Percentiles rank a stretch among this genome's conserved stretches.
These are phyloP conservation scores for Caenorhabditis tropicalis DNA, from an alignment of 1,140 invertebrate genomes.

Conservation along the genomic window DNA sequence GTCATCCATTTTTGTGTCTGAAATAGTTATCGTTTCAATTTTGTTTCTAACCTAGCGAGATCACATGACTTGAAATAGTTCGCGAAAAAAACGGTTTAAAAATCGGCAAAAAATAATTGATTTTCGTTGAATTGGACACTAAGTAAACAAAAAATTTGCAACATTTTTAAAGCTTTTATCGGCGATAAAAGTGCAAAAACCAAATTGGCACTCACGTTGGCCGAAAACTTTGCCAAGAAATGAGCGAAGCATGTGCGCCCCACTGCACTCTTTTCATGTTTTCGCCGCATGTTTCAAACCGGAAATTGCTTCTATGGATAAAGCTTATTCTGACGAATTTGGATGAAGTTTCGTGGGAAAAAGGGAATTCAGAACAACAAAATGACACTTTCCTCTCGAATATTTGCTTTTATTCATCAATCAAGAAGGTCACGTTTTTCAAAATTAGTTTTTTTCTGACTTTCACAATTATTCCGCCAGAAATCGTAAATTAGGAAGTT, in stretches of 20 bases:
- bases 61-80: slow-evolving; percentile 25
- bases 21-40: not conserved
- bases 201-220: slow-evolving; percentile 5
- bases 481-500: no score
- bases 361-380: no score
- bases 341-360: no score
- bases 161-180: not conserved
- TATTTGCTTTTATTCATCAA: no score
- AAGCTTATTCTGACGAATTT: no score
- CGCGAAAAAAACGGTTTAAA: not conserved
- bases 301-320: not conserved
- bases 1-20: slow-evolving; percentile 30
- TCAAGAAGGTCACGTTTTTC: no score
- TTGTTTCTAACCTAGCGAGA: no score
- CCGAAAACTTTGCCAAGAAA: not conserved
- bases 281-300: not conserved
- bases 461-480: no score
- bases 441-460: no score
- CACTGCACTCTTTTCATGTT: not conserved
- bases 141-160: not conserved
- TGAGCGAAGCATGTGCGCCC: not conserved
- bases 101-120: not conserved
- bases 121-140: not conserved
- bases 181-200: not conserved
- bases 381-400: no score